Evolutionary conservation across 2,888 invertebrate genomes (phyloP), one percentile per base, ranked within the genome.

Genomic region (Tridacna crocea): DNA sequence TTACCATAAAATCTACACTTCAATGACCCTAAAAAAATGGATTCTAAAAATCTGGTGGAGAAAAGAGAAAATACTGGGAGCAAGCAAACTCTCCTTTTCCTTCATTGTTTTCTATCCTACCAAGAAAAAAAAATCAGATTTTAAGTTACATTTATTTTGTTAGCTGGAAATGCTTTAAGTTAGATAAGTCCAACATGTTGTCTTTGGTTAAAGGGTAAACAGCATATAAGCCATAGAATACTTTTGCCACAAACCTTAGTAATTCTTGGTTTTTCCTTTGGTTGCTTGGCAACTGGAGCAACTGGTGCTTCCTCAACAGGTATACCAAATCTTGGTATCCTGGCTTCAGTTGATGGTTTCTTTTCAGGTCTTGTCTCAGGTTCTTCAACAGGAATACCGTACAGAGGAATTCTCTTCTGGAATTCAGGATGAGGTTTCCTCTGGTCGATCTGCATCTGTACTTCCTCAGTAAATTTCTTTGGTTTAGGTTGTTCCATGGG

Each of bases 331-430:
- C 90, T 85, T 11, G 88, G 90, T 51, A 92, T 84, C 17, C 90
- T 85, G 77, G 88, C 90, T 84, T 92, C 91, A 10, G 84, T 65
- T 15, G 77, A 17, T 13, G 79, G 65, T 61, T 83, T 87, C 79
- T 77, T 83, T 75, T 84, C 83, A 36, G 80, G 83, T 58, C 65
- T 72, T n/a, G 36, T 47, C 27, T 80, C 79, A n/a, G 79, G 78
- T 65, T 87, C 88, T 4, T 87, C 87, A 26, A 84, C 85, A 27
- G 87, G 88, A 75, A 85, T 81, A 75, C 87, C 86, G 65, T 85
- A 92, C 68, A 92, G 77, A 12, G 88, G 89, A 72, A 92, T 88
- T 65, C 89, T 87, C 80, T 90, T 91, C 82, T 91, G 88, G 87
- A 89, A 91, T 72, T 88, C 82, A 19, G 91, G 90, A 36, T 90